Percentiles rank a stretch among this genome's conserved stretches.
phyloP scores from a whole-genome alignment of 1,140 invertebrate genomes.

The Dinothrombium tinctorium region DNA sequence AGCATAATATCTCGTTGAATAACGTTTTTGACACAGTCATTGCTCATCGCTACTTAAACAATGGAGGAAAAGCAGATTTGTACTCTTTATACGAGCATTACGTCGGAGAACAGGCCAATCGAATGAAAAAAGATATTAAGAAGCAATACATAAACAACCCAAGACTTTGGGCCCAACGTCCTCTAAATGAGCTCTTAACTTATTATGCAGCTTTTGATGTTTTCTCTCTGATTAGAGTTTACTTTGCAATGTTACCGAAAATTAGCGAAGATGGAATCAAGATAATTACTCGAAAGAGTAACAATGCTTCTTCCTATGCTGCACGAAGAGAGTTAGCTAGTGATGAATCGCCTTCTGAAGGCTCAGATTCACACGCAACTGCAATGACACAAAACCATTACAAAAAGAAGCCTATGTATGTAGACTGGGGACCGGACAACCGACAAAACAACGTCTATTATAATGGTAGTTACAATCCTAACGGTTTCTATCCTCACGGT shows the following conservation, averaged over 20 bases:
- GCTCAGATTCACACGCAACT: too few species aligned
- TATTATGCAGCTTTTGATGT: constrained; percentile 8
- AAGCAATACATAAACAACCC: constrained; percentile 2
- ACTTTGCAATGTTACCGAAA: constrained; percentile 1
- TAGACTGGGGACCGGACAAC: too few species aligned
- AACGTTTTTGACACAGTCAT: constrained; percentile 3
- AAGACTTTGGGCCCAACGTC: not conserved
- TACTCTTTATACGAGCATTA: not conserved
- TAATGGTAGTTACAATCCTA: too few species aligned
- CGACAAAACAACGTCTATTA: too few species aligned
- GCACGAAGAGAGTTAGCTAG: too few species aligned
- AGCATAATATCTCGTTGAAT: not conserved
- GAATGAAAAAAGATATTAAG: constrained; percentile 1
- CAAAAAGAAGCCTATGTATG: too few species aligned
- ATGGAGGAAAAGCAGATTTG: not conserved
- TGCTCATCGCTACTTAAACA: not conserved
- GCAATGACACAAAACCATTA: too few species aligned
- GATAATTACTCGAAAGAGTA: not conserved
- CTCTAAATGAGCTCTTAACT: not conserved
- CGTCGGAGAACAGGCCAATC: not conserved
- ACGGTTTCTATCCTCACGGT: too few species aligned
- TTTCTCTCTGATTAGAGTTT: not conserved
- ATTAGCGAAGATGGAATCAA: too few species aligned
- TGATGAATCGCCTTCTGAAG: too few species aligned
- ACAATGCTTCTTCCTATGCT: too few species aligned